Evolutionary conservation across 2,113 vertebrate species (phyloP).

Genomic region (Poecilia latipinna): DNA sequence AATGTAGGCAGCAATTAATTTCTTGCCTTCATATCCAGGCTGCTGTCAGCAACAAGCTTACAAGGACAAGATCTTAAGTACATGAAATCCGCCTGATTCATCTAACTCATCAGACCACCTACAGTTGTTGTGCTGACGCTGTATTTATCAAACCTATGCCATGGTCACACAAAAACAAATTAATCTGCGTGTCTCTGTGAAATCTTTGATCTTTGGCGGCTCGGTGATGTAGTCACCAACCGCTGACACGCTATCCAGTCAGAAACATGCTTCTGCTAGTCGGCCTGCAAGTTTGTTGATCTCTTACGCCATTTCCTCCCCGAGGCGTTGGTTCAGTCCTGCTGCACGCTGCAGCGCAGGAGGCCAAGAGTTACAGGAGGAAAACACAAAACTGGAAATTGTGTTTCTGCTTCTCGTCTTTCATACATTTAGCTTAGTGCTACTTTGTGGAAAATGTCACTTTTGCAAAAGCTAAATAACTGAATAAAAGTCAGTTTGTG

Average conservation of each 20-base stretch:
- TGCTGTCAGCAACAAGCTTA: background rate
- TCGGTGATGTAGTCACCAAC: slow-evolving; percentile 16
- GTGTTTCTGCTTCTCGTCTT: background rate
- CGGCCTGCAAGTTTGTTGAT: slow-evolving; percentile 10
- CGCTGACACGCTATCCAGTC: slow-evolving; percentile 27
- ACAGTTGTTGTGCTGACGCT: slow-evolving; percentile 11
- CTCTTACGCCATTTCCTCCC: slow-evolving; percentile 12
- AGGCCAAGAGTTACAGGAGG: background rate
- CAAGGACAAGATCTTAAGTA: slow-evolving; percentile 6
- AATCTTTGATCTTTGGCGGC: slow-evolving; percentile 28
- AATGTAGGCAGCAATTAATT: background rate
- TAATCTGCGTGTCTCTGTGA: slow-evolving; percentile 20
- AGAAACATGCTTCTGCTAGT: slow-evolving; percentile 35
- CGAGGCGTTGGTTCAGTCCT: slow-evolving; percentile 4
- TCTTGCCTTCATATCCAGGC: background rate
- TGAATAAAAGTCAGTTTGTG: background rate
- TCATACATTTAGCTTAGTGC: background rate
- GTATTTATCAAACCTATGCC: slow-evolving; percentile 4
- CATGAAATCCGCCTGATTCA: slow-evolving; percentile 23
- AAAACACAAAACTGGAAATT: background rate
- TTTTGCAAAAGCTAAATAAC: background rate
- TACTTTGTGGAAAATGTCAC: background rate
- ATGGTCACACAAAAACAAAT: slow-evolving; percentile 25
- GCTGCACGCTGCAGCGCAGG: background rate
- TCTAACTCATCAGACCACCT: slow-evolving; percentile 15